Evolutionary conservation across 2,888 invertebrate species (phyloP).

Genomic region (Serripes groenlandicus): DNA sequence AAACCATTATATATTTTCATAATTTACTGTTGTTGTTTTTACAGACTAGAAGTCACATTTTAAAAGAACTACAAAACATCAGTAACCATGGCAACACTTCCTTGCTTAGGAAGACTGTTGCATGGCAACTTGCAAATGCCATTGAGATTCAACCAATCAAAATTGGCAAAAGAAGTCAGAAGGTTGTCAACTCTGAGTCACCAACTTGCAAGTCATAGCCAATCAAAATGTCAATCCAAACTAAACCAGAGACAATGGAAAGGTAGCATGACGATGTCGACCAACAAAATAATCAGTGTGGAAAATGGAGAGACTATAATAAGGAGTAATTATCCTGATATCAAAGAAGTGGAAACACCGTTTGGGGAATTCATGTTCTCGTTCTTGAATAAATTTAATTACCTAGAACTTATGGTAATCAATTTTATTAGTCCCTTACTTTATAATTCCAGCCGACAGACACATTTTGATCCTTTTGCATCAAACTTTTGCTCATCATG

Average conservation of each 20-base stretch:
- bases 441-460: too few species aligned
- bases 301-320: slow-evolving; percentile 62
- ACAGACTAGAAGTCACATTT: not conserved
- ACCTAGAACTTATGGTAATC: slow-evolving; percentile 56
- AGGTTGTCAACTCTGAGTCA: not conserved
- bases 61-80: not conserved
- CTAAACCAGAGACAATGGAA: not conserved
- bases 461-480: too few species aligned
- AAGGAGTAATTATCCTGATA: slow-evolving; percentile 51
- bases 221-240: not conserved
- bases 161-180: not conserved
- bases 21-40: too few species aligned
- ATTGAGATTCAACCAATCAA: not conserved
- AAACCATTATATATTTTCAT: too few species aligned
- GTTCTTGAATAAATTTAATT: slow-evolving; percentile 53
- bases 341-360: slow-evolving; percentile 36
- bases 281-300: slow-evolving; percentile 9
- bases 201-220: too few species aligned
- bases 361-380: slow-evolving; percentile 66
- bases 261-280: not conserved
- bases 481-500: too few species aligned
- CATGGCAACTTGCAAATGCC: not conserved
- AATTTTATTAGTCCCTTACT: too few species aligned
- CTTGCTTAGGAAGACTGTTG: not conserved
- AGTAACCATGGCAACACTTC: not conserved